Evolutionary conservation across 2,113 vertebrate species (phyloP), one percentile per base, ranked within the genome.

Genomic region (Arvicanthis niloticus): DNA sequence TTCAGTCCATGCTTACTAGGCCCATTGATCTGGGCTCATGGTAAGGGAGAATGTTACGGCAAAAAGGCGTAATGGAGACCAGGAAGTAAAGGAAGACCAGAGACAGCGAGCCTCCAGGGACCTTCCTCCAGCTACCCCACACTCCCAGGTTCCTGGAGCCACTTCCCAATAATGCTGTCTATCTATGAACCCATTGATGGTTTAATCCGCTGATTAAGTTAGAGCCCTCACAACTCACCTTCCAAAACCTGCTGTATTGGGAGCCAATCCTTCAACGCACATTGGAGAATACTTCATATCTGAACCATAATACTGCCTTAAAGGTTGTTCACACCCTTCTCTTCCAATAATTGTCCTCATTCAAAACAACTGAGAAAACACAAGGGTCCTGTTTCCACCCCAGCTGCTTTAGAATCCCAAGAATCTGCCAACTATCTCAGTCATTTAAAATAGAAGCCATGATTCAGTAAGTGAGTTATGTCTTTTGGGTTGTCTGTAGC

Each of bases 281-380:
- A 17, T 86, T 17, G 34, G 53, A 29, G 29, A 34, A 10, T 31
- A 51, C 48, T 87, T 87, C 62, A 12, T 22, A 68, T 51, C 65
- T 24, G 48, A 87, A 51, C 42, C 31, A 24, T 37, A 34, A 67
- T 45, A 45, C 9, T 22, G 88, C 62, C 77, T 68, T 93, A 60
- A 94, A 62, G 40, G 42, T 84, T 96, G 42, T 78, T 80, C 80
- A 94, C 93, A 91, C 26, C 65, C 67, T 0, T 72, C 34, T 82
- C 42, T 89, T 75, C 58, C n/a, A 76, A 45, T 67, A 42, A 5
- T 17, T 1, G 26, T 37, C 56, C 17, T 80, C 76, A 22, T 68
- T 91, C 58, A 73, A 73, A 80, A 76, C 19, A 76, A 88, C 37
- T 73, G 70, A 92, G 89, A 93, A 96, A 94, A 88, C 37, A 42